Evolutionary conservation across 2,888 invertebrate genomes (phyloP).

Genomic region (Magallana nippona): DNA sequence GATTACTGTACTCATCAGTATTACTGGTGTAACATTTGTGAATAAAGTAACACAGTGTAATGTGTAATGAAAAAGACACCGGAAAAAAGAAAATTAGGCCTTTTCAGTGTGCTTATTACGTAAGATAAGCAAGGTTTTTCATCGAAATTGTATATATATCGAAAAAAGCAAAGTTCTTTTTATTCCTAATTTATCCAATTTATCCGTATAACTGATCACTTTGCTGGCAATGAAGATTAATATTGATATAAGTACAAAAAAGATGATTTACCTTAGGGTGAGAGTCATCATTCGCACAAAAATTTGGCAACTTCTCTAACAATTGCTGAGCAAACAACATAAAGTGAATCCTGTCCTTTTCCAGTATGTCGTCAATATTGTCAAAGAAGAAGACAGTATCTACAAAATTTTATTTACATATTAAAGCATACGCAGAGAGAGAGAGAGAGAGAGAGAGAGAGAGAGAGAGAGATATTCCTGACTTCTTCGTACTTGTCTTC

Average conservation of each 20-base stretch:
- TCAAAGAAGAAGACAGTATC: background rate
- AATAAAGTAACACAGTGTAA: too few species aligned
- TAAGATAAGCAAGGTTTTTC: too few species aligned
- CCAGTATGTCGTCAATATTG: conserved; percentile 1
- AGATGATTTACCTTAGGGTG: background rate
- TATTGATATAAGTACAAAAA: background rate
- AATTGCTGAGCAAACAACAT: background rate
- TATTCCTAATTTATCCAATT: too few species aligned
- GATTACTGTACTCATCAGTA: too few species aligned
- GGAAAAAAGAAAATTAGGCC: too few species aligned
- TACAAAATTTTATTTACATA: background rate
- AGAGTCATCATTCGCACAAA: background rate
- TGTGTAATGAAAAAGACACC: too few species aligned
- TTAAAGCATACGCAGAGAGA: background rate
- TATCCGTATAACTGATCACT: too few species aligned
- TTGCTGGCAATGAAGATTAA: too few species aligned
- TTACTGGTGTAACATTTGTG: too few species aligned
- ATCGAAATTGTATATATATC: too few species aligned
- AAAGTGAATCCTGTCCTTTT: conserved; percentile 2
- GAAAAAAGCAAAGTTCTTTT: too few species aligned
- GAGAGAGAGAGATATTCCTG: background rate
- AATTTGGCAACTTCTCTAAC: background rate
- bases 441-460: background rate
- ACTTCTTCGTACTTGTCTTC: background rate
- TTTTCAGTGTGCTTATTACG: too few species aligned